A percentile compares a stretch with the other conserved stretches of the same genome.
These are phyloP conservation scores for Petrocephalus sullivani DNA, from an alignment of 2,797 vertebrate species.

Conservation along the genomic window DNA sequence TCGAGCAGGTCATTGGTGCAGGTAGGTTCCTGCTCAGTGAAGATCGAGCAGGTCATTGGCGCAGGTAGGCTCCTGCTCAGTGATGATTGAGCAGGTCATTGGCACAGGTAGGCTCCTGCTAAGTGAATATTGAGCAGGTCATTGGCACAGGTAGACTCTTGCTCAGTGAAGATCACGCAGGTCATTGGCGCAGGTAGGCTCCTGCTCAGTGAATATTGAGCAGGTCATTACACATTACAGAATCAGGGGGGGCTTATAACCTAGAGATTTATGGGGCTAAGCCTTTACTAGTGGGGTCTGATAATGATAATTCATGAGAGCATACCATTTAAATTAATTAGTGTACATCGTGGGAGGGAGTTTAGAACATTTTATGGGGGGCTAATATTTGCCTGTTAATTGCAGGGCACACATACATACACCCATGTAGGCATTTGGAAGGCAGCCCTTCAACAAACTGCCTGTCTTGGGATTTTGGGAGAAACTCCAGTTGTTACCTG, in stretches of 20 bases:
- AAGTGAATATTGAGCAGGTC: too few species aligned
- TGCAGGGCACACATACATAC: not conserved
- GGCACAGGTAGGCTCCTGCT: too few species aligned
- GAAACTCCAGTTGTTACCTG: not conserved
- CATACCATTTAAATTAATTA: not conserved
- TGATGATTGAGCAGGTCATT: too few species aligned
- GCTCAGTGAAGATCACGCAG: not conserved
- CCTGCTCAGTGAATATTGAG: too few species aligned
- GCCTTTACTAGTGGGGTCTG: not conserved
- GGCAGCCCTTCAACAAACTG: not conserved
- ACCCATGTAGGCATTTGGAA: not conserved
- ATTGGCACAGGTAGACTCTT: too few species aligned
- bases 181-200: too few species aligned
- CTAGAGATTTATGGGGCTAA: not conserved
- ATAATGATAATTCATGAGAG: not conserved
- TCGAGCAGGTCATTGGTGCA: constrained; percentile 96
- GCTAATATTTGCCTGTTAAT: not conserved
- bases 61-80: too few species aligned
- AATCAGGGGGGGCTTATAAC: not conserved
- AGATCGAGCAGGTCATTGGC: not conserved
- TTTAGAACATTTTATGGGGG: not conserved
- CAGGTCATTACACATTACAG: not conserved
- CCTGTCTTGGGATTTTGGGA: not conserved
- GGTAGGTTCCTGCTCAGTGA: constrained; percentile 57
- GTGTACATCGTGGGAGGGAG: not conserved